phyloP scores from a whole-genome alignment of 1,140 invertebrate species.

The Drosophila grimshawi region DNA sequence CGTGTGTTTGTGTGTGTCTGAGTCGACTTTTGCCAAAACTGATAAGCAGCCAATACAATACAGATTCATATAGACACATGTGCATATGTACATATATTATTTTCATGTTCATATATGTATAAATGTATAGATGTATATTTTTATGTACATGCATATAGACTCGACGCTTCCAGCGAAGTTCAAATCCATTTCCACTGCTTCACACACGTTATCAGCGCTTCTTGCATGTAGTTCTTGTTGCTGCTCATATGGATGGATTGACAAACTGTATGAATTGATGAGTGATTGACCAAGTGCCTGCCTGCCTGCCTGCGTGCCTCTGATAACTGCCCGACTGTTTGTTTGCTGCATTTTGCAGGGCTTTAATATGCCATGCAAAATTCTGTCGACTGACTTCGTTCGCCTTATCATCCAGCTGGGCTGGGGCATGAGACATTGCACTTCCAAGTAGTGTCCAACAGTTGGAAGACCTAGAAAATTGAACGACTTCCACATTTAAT shows the following conservation, averaged over 20 bases:
- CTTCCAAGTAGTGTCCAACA: slow-evolving; percentile 21
- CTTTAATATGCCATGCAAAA: slow-evolving; percentile 31
- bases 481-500: background rate
- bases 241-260: slow-evolving; percentile 34
- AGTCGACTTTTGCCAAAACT: slow-evolving; percentile 48
- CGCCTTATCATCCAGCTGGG: slow-evolving; percentile 30
- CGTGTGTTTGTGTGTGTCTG: slow-evolving; percentile 15
- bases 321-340: slow-evolving; percentile 61
- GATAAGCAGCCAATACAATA: slow-evolving; percentile 47
- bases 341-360: slow-evolving; percentile 55
- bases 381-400: slow-evolving; percentile 24
- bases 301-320: slow-evolving; percentile 24
- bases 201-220: slow-evolving; percentile 63
- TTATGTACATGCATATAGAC: slow-evolving; percentile 8
- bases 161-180: slow-evolving; percentile 68
- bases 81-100: slow-evolving; percentile 6
- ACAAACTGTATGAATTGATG: slow-evolving; percentile 27
- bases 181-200: slow-evolving; percentile 73
- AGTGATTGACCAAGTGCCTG: slow-evolving; percentile 24
- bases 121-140: background rate
- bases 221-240: slow-evolving; percentile 72
- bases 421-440: slow-evolving; percentile 38
- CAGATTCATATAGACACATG: slow-evolving; percentile 26
- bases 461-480: slow-evolving; percentile 4
- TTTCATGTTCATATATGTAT: slow-evolving; percentile 4